Evolutionary conservation across 2,888 invertebrate species (phyloP).

Genomic region (Tipula confusa): DNA sequence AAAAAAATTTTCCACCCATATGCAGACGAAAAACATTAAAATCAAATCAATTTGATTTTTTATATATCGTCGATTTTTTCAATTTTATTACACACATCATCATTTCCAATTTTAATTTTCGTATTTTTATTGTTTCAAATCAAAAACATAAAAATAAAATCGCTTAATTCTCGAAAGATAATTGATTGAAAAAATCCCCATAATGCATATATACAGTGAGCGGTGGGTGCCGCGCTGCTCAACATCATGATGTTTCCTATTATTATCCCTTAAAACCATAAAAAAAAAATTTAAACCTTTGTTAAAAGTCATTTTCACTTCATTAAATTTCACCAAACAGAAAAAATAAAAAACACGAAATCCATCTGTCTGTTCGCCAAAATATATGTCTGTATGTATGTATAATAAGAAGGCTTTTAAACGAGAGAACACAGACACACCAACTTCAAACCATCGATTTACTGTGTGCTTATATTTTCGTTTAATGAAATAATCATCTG

Average conservation of each 20-base stretch:
- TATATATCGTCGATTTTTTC: not conserved
- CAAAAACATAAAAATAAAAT: not conserved
- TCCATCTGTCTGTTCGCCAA: not conserved
- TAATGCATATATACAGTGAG: not conserved
- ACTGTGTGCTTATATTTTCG: not conserved
- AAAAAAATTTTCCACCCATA: not conserved
- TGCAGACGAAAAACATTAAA: not conserved
- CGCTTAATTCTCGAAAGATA: not conserved
- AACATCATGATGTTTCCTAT: not conserved
- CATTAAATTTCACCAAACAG: conserved; percentile 12
- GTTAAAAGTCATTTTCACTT: conserved; percentile 12
- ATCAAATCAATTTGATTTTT: not conserved
- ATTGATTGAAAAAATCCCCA: not conserved
- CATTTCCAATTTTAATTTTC: not conserved
- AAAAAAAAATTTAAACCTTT: too few relatives aligned
- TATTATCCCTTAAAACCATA: too few relatives aligned
- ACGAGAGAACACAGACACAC: not conserved
- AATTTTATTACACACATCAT: conserved; percentile 5
- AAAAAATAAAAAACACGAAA: too few relatives aligned
- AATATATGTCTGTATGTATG: too few relatives aligned
- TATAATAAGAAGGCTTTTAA: not conserved
- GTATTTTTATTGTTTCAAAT: not conserved
- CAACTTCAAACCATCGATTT: not conserved
- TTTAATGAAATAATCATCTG: conserved; percentile 9
- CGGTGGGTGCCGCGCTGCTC: not conserved